Conservation (phyloP, 2,888 invertebrate species). For the Parnassius glacialis region DNA sequence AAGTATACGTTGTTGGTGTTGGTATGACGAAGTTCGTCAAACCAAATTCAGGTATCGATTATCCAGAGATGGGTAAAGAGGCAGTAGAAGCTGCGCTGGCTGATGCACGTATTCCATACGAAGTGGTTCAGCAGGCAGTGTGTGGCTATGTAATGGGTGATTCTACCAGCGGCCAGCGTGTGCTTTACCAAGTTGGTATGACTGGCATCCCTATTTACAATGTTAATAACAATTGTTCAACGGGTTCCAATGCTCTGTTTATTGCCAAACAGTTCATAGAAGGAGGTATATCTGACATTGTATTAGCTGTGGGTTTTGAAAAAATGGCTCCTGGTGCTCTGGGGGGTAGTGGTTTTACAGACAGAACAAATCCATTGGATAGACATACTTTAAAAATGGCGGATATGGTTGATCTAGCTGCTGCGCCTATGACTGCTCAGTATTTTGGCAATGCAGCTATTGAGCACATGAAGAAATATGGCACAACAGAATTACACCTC, state of each 20-base stretch:
- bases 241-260: conserved; percentile 95
- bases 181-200: conserved; percentile 96
- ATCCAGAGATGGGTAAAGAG: conserved; percentile 97
- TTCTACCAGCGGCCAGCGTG: conserved; percentile 97
- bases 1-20: conserved; percentile 95
- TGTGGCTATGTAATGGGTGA: conserved; percentile 98
- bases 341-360: conserved; percentile 85
- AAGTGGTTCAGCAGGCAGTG: conserved; percentile 92
- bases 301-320: conserved; percentile 97
- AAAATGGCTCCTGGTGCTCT: conserved; percentile 98
- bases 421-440: conserved; percentile 94
- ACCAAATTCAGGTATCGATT: conserved; percentile 94
- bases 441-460: conserved; percentile 97
- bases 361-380: conserved; percentile 94
- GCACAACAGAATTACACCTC: conserved; percentile 94
- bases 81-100: conserved; percentile 92
- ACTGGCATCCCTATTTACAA: conserved; percentile 98
- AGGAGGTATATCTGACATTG: conserved; percentile 92
- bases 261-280: conserved; percentile 96
- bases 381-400: conserved; percentile 93
- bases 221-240: conserved; percentile 99
- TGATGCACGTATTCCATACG: conserved; percentile 89
- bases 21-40: conserved; percentile 99
- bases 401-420: conserved; percentile 89
- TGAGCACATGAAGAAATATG: conserved; percentile 98